Evolutionary conservation across 2,888 invertebrate species (phyloP), one percentile per base, ranked within the genome.

Genomic region (Leptopilina myrica): DNA sequence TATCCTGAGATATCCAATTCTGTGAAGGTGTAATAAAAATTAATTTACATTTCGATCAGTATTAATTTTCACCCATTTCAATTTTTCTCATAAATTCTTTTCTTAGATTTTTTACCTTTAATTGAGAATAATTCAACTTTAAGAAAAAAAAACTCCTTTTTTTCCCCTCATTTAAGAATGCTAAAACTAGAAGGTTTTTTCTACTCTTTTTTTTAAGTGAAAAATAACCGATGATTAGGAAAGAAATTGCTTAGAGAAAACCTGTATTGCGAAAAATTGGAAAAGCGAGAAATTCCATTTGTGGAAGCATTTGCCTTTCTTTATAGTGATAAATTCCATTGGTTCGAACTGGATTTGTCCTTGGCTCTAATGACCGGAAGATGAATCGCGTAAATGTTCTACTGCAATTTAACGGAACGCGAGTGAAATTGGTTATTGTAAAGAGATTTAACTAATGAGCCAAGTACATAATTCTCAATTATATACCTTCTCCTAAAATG

Each of bases 401-500:
- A 64, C 69, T 65, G 78, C 79, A 76, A 0, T 4, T 4, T 49
- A 11, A 12, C 33, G 1, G 33, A 33, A 33, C 33, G 33, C 33
- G 33, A 33, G 5, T 33, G 33, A 33, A 33, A 33, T 33, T 33
- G 33, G 33, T 33, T 33, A 33, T 33, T 33, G 33, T 33, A 33
- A 33, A 33, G 33, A 33, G 79, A 59, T 78, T 77, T 33, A 33
- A 56, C 76, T 77, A 80, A 80, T 81, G 80, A 76, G 75, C 81
- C 69, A 76, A 78, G 73, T 77, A 67, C 78, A 56, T 49, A 64
- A 53, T 53, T 73, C 65, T 66, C 78, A 53, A 78, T 69, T 79
- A 56, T 78, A 77, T 33, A 33, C 79, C 79, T 82, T 81, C 80
- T 76, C 80, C 78, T 69, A 79, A 81, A 80, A 78, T 69, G 76